These are phyloP conservation scores for Capitulum mitella DNA, from an alignment of 2,888 invertebrate genomes.

Conservation along the genomic window DNA sequence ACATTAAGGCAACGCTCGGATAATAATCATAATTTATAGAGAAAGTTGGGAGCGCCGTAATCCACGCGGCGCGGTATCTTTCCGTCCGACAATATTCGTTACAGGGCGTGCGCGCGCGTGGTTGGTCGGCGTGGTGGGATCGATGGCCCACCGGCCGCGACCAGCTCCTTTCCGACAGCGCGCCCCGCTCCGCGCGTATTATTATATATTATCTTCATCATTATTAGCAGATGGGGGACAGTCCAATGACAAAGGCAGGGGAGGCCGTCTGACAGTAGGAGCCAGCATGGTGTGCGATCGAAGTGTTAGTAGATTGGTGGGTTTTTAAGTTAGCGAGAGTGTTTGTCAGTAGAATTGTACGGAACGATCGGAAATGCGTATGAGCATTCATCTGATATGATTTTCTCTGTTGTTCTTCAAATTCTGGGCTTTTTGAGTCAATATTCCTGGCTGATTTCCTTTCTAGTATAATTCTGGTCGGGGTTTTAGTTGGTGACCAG, in stretches of 20 bases:
- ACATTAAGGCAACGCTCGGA: not conserved
- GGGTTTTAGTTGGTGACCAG: not conserved
- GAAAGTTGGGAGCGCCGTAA: conserved; percentile 9
- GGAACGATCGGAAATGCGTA: too few relatives aligned
- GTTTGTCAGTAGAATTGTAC: too few relatives aligned
- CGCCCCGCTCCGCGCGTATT: not conserved
- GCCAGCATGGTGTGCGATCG: not conserved
- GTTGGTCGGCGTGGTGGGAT: too few relatives aligned
- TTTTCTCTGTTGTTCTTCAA: not conserved
- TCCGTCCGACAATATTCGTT: too few relatives aligned
- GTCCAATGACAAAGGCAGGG: not conserved
- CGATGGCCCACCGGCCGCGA: not conserved
- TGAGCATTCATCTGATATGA: too few relatives aligned
- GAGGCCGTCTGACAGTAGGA: not conserved
- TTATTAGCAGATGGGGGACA: not conserved
- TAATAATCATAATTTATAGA: conserved; percentile 24
- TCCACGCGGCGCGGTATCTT: not conserved
- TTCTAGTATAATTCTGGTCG: not conserved
- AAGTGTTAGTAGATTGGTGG: not conserved
- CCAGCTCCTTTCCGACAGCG: not conserved
- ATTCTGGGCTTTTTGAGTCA: too few relatives aligned
- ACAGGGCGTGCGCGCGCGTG: too few relatives aligned
- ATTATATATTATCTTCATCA: conserved; percentile 15
- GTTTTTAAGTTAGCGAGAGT: not conserved
- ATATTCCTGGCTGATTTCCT: not conserved